These are phyloP conservation scores for Pristionchus exspectatus DNA, from an alignment of 2,888 invertebrate genomes.

Conservation along the genomic window DNA sequence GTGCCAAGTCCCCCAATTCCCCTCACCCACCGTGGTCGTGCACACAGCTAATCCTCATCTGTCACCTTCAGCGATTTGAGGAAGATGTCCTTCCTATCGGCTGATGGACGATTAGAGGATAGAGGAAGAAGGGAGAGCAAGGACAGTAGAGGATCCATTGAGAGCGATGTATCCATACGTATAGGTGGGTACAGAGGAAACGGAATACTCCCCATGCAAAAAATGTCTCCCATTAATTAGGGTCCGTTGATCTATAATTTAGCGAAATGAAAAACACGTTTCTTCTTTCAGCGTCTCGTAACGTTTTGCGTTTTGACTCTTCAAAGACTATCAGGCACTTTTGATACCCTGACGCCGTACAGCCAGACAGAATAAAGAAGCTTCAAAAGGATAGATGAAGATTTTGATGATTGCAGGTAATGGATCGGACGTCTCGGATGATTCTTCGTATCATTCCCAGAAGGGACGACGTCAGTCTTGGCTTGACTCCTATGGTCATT, in stretches of 20 bases:
- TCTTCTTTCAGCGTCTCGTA: too few species aligned
- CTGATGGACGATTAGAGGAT: conserved; percentile 78
- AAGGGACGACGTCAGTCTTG: conserved; percentile 74
- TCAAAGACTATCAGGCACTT: too few species aligned
- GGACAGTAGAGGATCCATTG: conserved; percentile 74
- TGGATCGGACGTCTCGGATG: conserved; percentile 69
- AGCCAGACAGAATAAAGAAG: not conserved
- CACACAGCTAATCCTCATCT: conserved; percentile 18
- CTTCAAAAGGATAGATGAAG: not conserved
- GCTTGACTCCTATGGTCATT: conserved; percentile 73
- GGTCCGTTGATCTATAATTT: too few species aligned
- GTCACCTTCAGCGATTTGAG: conserved; percentile 58
- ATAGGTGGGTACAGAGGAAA: conserved; percentile 61
- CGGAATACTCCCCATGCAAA: too few species aligned
- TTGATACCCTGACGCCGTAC: too few species aligned
- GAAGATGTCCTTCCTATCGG: conserved; percentile 78
- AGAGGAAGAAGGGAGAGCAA: conserved; percentile 71
- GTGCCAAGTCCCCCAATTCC: not conserved
- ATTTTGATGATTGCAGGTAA: conserved; percentile 56
- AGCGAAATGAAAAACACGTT: too few species aligned
- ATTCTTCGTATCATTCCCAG: conserved; percentile 66
- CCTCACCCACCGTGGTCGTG: not conserved
- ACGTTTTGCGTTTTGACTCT: too few species aligned
- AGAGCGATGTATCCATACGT: conserved; percentile 75
- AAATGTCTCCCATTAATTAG: not conserved